phyloP scores from a whole-genome alignment of 2,888 invertebrate species.

The Sesia bembeciformis region DNA sequence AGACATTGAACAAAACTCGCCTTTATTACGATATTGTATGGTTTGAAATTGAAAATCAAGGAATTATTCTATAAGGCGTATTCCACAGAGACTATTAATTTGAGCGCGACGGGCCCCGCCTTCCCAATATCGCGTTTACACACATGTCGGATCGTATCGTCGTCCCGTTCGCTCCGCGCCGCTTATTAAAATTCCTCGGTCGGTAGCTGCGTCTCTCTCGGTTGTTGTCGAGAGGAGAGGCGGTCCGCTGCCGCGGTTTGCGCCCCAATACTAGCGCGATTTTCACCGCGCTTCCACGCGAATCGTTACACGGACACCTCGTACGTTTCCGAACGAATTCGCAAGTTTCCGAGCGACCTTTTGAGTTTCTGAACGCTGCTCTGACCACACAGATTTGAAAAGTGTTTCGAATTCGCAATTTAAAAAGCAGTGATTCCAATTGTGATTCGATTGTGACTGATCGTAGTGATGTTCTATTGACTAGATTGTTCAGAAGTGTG shows the following conservation, averaged over 20 bases:
- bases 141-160: conserved; percentile 62
- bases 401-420: not conserved
- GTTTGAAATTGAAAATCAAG: conserved; percentile 18
- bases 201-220: conserved; percentile 66
- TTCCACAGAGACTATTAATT: conserved; percentile 65
- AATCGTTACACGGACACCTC: conserved; percentile 47
- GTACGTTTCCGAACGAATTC: conserved; percentile 34
- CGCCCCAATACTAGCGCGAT: conserved; percentile 69
- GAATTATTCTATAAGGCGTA: conserved; percentile 51
- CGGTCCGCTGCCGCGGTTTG: conserved; percentile 45
- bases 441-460: conserved; percentile 33
- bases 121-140: conserved; percentile 67
- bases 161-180: conserved; percentile 65
- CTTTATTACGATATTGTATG: conserved; percentile 10
- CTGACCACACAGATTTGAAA: not conserved
- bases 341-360: conserved; percentile 25
- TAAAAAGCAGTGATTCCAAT: conserved; percentile 19
- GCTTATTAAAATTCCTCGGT: conserved; percentile 72
- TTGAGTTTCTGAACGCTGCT: not conserved
- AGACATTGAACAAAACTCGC: conserved; percentile 14
- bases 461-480: conserved; percentile 15
- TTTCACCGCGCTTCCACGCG: conserved; percentile 68
- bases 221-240: conserved; percentile 40
- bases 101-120: conserved; percentile 72
- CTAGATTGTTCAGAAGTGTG: not conserved